These are phyloP conservation scores for Gibbula magus DNA, from an alignment of 2,888 invertebrate species.

Conservation along the genomic window DNA sequence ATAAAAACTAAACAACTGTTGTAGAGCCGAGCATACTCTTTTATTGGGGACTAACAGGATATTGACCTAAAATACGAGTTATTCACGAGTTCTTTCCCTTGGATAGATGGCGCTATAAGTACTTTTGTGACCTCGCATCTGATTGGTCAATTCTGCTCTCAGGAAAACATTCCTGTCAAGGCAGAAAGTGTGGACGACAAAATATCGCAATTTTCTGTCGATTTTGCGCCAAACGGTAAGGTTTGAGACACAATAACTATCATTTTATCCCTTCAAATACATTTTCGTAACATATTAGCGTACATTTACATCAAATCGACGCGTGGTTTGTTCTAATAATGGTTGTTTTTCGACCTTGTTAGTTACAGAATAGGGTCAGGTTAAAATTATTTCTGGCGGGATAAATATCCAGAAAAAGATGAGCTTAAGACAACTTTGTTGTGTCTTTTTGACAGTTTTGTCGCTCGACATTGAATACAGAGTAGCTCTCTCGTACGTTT, in stretches of 20 bases:
- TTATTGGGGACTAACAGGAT: too few species aligned
- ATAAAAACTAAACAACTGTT: too few species aligned
- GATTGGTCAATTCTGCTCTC: neutral
- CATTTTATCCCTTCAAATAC: neutral
- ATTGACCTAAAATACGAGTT: too few species aligned
- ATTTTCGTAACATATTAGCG: neutral
- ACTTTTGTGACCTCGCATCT: conserved; percentile 4
- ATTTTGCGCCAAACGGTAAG: neutral
- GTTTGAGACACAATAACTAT: neutral
- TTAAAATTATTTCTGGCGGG: conserved; percentile 8
- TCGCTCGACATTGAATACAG: neutral
- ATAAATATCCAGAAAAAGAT: neutral
- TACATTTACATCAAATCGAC: neutral
- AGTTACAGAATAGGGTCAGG: neutral
- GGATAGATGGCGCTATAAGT: neutral
- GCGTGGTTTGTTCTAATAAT: neutral
- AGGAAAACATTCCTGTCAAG: conserved; percentile 11
- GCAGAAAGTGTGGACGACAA: neutral
- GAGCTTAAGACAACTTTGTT: too few species aligned
- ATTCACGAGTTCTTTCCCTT: neutral
- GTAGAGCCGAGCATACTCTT: too few species aligned
- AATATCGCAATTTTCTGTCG: neutral
- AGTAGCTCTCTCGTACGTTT: neutral
- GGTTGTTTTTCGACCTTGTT: conserved; percentile 4
- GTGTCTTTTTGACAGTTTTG: too few species aligned